Base-by-base conservation (phyloP, 2,888 invertebrate species). In the Zygogramma bicolorata region DNA sequence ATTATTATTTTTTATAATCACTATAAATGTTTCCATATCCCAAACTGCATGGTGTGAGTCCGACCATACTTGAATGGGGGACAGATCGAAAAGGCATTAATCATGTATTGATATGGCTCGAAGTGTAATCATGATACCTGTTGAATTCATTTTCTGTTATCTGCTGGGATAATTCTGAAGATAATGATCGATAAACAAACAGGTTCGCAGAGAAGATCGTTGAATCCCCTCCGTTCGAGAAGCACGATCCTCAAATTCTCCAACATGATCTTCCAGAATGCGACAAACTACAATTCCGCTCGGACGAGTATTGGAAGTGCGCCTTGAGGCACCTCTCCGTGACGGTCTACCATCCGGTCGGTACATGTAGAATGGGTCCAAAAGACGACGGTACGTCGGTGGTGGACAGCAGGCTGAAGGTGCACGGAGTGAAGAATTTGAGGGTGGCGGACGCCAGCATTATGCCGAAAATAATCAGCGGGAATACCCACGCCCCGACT, bases 401-500 rank as follows among this genome's bases (percentile, higher is more conserved):
- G 0, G 93, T 93, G 0, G 91, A 93, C 83, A 88, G 90, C 1
- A 87, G 88, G 76, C 83, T 95, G 6, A 88, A 87, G 82, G 93
- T 94, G 0, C 89, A 93, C 73, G 94, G 94, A 0, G 85, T 95
- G 0, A 85, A 87, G 1, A 88, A 89, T 0, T 88, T 95, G 5
- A 88, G 95, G 20, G 93, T 96, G 0, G 89, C 94, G 3, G 95
- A 96, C 84, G 94, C 92, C 0, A 94, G 94, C 78, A 89, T 96
- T 15, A 95, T 96, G 94, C 95, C 95, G 0, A 89, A 86, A 0
- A 93, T 91, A 38, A 86, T 88, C 0, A 88, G 90, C 65, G 91
- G 88, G 0, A 91, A 91, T 77, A 90, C 90, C 0, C 90, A 90
- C 84, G 90, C 90, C 2, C 81, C 85, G 0, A 73, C 81, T 10